Conservation (phyloP, 2,888 invertebrate genomes). For the Pristionchus japonicus region DNA sequence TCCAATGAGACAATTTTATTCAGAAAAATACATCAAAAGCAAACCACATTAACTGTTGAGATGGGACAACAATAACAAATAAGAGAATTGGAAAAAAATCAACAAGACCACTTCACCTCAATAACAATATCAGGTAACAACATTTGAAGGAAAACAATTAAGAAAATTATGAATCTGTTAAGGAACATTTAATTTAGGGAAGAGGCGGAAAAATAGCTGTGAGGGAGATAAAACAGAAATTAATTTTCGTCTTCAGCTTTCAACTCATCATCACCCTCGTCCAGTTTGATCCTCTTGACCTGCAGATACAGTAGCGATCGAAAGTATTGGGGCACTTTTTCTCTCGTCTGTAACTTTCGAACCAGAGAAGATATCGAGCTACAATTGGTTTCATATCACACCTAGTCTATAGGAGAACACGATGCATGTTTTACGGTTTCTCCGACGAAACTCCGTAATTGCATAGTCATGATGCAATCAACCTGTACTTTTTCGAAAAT, state of each 20-base stretch:
- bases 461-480: too few species aligned
- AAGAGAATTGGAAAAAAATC: neutral
- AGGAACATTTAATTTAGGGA: slow-evolving; percentile 1
- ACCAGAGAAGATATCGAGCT: too few species aligned
- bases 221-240: neutral
- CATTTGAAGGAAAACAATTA: neutral
- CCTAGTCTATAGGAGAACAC: too few species aligned
- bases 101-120: too few species aligned
- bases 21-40: too few species aligned
- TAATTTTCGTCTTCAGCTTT: slow-evolving; percentile 23
- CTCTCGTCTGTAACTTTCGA: too few species aligned
- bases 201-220: neutral
- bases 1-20: neutral
- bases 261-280: neutral
- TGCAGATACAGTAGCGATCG: neutral
- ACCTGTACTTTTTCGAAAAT: too few species aligned
- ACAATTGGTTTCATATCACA: too few species aligned
- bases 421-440: too few species aligned
- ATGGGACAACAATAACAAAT: neutral
- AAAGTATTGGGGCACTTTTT: too few species aligned
- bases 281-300: slow-evolving; percentile 39
- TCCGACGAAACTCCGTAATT: too few species aligned
- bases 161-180: neutral
- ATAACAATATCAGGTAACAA: neutral
- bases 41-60: too few species aligned